Conservation (phyloP, 2,888 invertebrate species). For the Heliconius ismenius region DNA sequence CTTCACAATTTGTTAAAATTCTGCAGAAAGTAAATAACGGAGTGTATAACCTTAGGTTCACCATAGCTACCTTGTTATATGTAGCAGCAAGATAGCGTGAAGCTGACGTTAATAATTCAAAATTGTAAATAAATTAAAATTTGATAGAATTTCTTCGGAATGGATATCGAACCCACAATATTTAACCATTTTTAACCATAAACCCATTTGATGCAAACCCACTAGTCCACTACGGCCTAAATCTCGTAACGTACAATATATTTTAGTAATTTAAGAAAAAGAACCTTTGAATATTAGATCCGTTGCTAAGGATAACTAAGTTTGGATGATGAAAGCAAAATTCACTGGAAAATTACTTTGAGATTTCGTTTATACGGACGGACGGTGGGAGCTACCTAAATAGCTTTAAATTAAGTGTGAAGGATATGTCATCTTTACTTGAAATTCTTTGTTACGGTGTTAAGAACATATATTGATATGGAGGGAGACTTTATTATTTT, state of each 20-base stretch:
- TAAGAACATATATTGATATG: background rate
- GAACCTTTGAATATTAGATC: background rate
- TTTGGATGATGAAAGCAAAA: conserved; percentile 15
- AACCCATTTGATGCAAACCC: too few relatives aligned
- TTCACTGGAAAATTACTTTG: background rate
- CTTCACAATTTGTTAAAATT: background rate
- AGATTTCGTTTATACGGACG: background rate
- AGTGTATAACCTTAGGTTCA: too few relatives aligned
- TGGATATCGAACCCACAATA: too few relatives aligned
- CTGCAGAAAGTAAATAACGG: background rate
- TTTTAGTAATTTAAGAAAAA: background rate
- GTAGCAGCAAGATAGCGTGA: background rate
- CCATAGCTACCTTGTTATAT: too few relatives aligned
- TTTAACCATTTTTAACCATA: too few relatives aligned
- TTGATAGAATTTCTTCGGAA: too few relatives aligned
- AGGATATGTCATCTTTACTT: background rate
- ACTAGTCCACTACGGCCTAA: too few relatives aligned
- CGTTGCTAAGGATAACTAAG: conserved; percentile 6
- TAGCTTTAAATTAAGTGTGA: background rate
- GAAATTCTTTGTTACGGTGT: background rate
- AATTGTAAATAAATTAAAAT: too few relatives aligned
- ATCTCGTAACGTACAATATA: background rate
- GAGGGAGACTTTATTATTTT: too few relatives aligned
- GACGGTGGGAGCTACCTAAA: background rate
- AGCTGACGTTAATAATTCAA: background rate